These are phyloP conservation scores for Neolamprologus cancellatus DNA, from an alignment of 2,113 vertebrate species.

Conservation along the genomic window DNA sequence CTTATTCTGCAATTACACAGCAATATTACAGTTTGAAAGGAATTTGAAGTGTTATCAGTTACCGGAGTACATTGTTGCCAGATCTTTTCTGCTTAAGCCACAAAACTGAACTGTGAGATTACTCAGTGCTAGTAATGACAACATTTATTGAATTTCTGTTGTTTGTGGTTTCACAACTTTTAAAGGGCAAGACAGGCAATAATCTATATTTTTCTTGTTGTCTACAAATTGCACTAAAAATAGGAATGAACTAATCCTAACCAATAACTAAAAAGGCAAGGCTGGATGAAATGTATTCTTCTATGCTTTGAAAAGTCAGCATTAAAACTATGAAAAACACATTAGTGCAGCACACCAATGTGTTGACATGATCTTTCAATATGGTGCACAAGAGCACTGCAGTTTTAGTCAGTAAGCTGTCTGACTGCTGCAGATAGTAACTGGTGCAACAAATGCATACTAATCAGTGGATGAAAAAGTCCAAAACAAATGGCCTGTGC, in stretches of 20 bases:
- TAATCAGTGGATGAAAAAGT: background rate
- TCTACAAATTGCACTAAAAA: background rate
- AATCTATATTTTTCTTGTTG: background rate
- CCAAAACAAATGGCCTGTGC: background rate
- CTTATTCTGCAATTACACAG: conserved; percentile 43
- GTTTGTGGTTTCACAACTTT: background rate
- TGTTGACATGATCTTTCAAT: background rate
- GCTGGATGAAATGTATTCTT: background rate
- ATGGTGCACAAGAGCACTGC: background rate
- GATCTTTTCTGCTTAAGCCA: background rate
- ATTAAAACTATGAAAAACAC: background rate
- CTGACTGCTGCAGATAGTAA: background rate
- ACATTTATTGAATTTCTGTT: background rate
- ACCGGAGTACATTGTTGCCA: background rate
- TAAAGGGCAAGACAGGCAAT: background rate
- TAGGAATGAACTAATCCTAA: background rate
- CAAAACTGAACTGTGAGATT: background rate
- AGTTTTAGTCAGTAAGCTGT: background rate
- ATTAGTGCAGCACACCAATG: background rate
- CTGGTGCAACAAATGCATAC: background rate
- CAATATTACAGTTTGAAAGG: conserved; percentile 14
- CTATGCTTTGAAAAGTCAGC: background rate
- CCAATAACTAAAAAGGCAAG: background rate
- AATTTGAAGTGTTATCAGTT: conserved; percentile 1
- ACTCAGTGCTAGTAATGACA: background rate